A percentile compares a stretch with the other conserved stretches of the same genome.
Evolutionary conservation across 2,888 invertebrate genomes (phyloP).

Genomic region (Synanthedon tipuliformis): DNA sequence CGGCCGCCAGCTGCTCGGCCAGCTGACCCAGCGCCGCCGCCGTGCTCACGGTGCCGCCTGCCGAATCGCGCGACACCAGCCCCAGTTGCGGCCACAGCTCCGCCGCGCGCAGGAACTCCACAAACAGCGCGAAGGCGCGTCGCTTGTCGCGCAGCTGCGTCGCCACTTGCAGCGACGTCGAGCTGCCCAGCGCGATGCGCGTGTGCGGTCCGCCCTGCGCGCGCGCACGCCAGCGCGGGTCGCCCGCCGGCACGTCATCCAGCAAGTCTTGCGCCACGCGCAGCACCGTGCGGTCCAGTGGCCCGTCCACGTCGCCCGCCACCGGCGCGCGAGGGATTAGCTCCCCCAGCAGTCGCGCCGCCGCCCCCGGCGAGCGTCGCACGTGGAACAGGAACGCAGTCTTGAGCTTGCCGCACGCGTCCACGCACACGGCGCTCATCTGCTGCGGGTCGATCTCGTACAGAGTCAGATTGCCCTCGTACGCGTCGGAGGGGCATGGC

Average conservation of each 20-base stretch:
- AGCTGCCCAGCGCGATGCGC: conserved; percentile 73
- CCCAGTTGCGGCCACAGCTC: conserved; percentile 75
- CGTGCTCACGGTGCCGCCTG: conserved; percentile 39
- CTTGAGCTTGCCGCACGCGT: conserved; percentile 69
- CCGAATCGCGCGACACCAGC: conserved; percentile 21
- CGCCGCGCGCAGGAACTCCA: conserved; percentile 79
- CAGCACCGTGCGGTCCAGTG: conserved; percentile 45
- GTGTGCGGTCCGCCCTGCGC: conserved; percentile 26
- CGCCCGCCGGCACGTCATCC: conserved; percentile 89
- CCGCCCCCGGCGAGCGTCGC: conserved; percentile 59
- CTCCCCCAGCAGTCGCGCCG: conserved; percentile 34
- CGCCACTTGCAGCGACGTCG: conserved; percentile 84
- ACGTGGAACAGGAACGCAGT: conserved; percentile 83
- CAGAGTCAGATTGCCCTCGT: conserved; percentile 72
- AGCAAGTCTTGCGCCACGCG: conserved; percentile 80
- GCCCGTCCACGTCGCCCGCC: conserved; percentile 30
- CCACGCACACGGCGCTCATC: conserved; percentile 39
- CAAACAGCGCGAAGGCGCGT: conserved; percentile 80
- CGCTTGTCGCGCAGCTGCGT: conserved; percentile 91
- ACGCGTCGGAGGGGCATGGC: conserved; percentile 53
- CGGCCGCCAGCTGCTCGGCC: conserved; percentile 83
- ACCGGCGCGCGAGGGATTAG: conserved; percentile 7
- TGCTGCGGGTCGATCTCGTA: conserved; percentile 76
- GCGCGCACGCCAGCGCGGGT: conserved; percentile 74
- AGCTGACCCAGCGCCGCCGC: conserved; percentile 75